Percentiles rank a stretch among this genome's conserved stretches.
These are phyloP conservation scores for Drosophila pullipes DNA, from an alignment of 2,888 invertebrate genomes.

Conservation along the genomic window DNA sequence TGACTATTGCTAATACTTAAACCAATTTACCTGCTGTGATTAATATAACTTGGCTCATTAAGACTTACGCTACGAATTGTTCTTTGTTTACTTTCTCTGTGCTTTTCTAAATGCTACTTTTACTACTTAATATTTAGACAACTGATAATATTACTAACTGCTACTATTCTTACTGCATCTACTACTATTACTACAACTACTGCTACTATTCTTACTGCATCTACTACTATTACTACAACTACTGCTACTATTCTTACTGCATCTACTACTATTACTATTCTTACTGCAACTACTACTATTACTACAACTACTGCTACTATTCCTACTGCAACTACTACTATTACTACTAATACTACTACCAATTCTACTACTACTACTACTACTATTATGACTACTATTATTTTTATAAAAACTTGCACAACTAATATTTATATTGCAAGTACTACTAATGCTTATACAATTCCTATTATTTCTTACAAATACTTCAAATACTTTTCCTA, in stretches of 20 bases:
- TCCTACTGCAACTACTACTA: neutral
- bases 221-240: neutral
- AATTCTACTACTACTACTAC: neutral
- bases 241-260: neutral
- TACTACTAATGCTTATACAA: neutral
- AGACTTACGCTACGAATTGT: neutral
- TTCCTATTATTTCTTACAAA: neutral
- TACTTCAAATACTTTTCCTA: neutral
- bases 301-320: neutral
- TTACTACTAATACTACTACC: neutral
- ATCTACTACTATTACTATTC: neutral
- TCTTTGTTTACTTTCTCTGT: neutral
- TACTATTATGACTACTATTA: neutral
- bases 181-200: neutral
- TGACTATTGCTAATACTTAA: neutral
- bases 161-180: neutral
- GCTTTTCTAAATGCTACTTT: neutral
- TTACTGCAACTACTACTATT: neutral
- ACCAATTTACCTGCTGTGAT: too few relatives aligned
- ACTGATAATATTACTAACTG: neutral
- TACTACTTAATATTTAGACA: neutral
- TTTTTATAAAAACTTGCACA: neutral
- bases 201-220: too few relatives aligned
- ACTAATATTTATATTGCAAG: neutral
- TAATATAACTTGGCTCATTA: neutral